phyloP scores from a whole-genome alignment of 2,888 invertebrate species.

The Cantharis rufa region DNA sequence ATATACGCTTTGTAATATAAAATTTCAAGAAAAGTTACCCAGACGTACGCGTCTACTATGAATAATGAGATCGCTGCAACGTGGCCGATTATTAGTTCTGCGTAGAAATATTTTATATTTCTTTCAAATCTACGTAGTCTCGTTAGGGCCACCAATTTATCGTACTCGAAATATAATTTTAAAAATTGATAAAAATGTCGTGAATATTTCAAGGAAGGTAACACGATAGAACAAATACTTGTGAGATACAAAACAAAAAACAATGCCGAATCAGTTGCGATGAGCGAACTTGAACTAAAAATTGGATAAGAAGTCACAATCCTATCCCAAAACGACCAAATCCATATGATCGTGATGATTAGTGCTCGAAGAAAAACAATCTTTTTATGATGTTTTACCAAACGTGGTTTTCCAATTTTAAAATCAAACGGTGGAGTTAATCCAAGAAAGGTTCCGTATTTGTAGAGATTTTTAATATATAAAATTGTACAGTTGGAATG shows the following conservation, averaged over 20 bases:
- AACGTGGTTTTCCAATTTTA: neutral
- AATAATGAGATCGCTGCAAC: neutral
- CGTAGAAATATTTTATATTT: neutral
- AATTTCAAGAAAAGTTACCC: neutral
- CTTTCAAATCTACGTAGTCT: neutral
- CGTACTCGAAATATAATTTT: neutral
- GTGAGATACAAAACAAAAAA: neutral
- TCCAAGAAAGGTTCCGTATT: neutral
- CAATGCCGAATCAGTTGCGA: neutral
- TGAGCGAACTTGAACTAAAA: neutral
- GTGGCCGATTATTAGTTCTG: neutral
- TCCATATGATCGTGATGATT: neutral
- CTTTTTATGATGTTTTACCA: neutral
- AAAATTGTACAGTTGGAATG: neutral
- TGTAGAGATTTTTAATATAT: neutral
- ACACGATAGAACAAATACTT: neutral
- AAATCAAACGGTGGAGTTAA: neutral
- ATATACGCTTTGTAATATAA: neutral
- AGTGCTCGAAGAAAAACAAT: neutral
- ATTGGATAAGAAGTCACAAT: neutral
- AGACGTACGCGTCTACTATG: slow-evolving; percentile 4
- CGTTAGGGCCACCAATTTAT: neutral
- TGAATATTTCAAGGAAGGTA: neutral
- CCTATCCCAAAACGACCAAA: neutral
- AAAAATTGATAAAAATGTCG: neutral